Percentiles rank a stretch among this genome's conserved stretches.
Evolutionary conservation across 2,888 invertebrate genomes (phyloP).

Genomic region (Euproctis similis): DNA sequence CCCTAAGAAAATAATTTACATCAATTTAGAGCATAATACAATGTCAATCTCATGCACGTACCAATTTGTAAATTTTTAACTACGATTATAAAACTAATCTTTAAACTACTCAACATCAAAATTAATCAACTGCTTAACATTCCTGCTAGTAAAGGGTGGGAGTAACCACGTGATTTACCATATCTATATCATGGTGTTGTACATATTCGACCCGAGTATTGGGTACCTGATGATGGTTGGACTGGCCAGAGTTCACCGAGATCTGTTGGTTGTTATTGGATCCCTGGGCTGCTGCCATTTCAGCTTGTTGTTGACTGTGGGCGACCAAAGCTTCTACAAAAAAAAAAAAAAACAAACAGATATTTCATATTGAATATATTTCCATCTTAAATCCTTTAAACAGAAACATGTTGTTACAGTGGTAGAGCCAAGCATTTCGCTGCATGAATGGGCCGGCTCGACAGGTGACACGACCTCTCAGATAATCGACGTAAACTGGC

Average conservation of each 20-base stretch:
- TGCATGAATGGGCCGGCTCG: too few relatives aligned
- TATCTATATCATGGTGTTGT: slow-evolving; percentile 75
- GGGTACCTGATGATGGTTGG: slow-evolving; percentile 72
- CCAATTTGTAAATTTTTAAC: not conserved
- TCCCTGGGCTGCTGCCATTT: slow-evolving; percentile 49
- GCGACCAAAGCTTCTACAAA: slow-evolving; percentile 62
- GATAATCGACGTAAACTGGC: too few relatives aligned
- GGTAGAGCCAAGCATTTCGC: too few relatives aligned
- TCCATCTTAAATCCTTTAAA: too few relatives aligned
- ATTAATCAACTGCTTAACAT: slow-evolving; percentile 34
- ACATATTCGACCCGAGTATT: slow-evolving; percentile 73
- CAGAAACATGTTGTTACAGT: too few relatives aligned
- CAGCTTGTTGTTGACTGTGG: slow-evolving; percentile 68
- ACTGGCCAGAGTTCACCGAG: slow-evolving; percentile 45
- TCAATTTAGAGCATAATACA: too few relatives aligned
- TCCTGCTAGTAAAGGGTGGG: slow-evolving; percentile 56
- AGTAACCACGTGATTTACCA: slow-evolving; percentile 70
- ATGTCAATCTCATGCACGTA: not conserved
- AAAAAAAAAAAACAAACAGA: too few relatives aligned
- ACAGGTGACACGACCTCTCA: too few relatives aligned
- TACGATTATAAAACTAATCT: too few relatives aligned
- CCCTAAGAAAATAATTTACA: too few relatives aligned
- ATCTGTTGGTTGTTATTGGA: slow-evolving; percentile 42
- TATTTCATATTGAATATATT: too few relatives aligned
- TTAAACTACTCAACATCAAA: slow-evolving; percentile 4